These are phyloP conservation scores for Pammene aurita DNA, from an alignment of 2,888 invertebrate species.

Conservation along the genomic window DNA sequence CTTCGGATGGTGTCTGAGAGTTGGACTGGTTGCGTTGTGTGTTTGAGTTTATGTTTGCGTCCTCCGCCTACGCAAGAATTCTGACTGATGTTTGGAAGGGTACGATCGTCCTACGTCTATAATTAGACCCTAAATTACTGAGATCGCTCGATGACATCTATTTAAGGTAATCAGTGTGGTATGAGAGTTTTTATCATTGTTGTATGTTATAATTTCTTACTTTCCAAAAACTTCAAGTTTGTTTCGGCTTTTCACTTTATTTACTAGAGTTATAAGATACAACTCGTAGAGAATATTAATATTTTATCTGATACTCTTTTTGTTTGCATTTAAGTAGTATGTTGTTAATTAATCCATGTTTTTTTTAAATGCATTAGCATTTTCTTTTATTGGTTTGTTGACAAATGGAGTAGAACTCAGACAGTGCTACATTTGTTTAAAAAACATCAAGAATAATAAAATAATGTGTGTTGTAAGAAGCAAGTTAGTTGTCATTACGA, in stretches of 20 bases:
- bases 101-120: conserved; percentile 45
- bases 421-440: too few relatives aligned
- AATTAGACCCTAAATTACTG: conserved; percentile 43
- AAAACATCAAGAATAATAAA: too few relatives aligned
- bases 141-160: conserved; percentile 28
- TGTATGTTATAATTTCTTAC: neutral
- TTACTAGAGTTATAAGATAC: too few relatives aligned
- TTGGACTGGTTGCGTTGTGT: neutral
- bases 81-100: conserved; percentile 27
- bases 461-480: too few relatives aligned
- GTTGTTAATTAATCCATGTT: too few relatives aligned
- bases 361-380: too few relatives aligned
- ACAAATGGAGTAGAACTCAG: too few relatives aligned
- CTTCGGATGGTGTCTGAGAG: neutral
- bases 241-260: conserved; percentile 6
- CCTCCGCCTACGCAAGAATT: conserved; percentile 51
- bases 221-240: conserved; percentile 5
- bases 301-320: too few relatives aligned
- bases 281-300: too few relatives aligned
- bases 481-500: too few relatives aligned
- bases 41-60: conserved; percentile 10
- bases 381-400: too few relatives aligned
- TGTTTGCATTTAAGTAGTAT: too few relatives aligned
- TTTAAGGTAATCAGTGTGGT: conserved; percentile 11
- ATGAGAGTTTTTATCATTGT: neutral